Base-by-base conservation (phyloP, 2,113 vertebrate species). In the Dissostichus mawsoni region DNA sequence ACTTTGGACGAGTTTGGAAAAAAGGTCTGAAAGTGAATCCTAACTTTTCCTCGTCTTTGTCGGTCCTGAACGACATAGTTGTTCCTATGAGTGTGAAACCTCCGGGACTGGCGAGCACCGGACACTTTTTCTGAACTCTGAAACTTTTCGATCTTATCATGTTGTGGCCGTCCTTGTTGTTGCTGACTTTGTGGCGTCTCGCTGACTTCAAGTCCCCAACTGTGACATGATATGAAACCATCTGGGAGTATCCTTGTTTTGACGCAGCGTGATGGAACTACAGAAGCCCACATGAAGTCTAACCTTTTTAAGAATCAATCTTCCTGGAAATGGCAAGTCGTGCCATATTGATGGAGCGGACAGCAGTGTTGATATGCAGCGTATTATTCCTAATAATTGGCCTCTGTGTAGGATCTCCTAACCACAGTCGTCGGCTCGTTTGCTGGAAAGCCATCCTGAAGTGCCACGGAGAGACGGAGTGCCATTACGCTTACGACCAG, bases 381-480 rank as follows among this genome's bases (percentile, higher is more conserved):
- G 44, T 88, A 0, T 25, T 92, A 48, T 18, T 90, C 13, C 47
- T 90, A 1, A 69, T 89, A 25, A 6, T 76, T 57, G 79, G 84
- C 1, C 2, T 83, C 33, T 93, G 95, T 63, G 85, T 85, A 67
- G 92, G 94, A 29, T 95, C 94, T 2, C 93, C 95, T 12, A 93
- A 90, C 85, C 94, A 94, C 80, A 94, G 93, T 84, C 95, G 94
- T 56, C 95, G 96, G 76, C 93, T 96, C 86, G 94, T 97, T 77
- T 98, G 97, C 93, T 98, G 97, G 97, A 96, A 97, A 93, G 97
- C 97, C 74, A 95, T 97, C 89, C 87, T 98, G 41, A 95, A 96
- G 92, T 98, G 97, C 89, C 96, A 97, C 71, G 94, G 92, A 33
- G 97, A 97, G 87, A 82, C 95, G 50, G 95, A 96, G 67, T 98